These are phyloP conservation scores for Mongoloraphidia duomilia DNA, from an alignment of 2,888 invertebrate genomes.

Conservation along the genomic window DNA sequence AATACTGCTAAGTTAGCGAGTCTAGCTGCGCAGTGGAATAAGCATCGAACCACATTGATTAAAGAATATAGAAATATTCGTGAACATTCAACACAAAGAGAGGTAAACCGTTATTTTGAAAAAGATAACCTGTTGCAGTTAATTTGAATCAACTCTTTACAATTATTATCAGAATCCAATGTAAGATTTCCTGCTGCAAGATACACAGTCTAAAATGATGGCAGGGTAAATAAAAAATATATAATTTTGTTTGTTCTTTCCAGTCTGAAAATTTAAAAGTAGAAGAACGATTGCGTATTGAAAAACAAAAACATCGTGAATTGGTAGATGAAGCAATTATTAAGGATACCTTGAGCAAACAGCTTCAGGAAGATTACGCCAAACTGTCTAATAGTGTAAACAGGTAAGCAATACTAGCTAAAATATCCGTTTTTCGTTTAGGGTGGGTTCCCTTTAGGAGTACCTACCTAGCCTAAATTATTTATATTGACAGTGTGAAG, in stretches of 20 bases:
- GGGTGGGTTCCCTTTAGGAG: too few relatives aligned
- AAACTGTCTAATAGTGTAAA: constrained; percentile 42
- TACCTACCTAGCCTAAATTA: too few relatives aligned
- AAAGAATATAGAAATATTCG: constrained; percentile 36
- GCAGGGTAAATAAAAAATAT: too few relatives aligned
- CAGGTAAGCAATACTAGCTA: constrained; percentile 22
- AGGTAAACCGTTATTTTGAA: constrained; percentile 22
- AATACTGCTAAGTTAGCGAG: constrained; percentile 46
- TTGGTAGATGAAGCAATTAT: constrained; percentile 24
- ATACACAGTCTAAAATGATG: too few relatives aligned
- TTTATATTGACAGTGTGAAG: too few relatives aligned
- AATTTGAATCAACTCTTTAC: too few relatives aligned
- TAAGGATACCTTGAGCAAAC: constrained; percentile 30
- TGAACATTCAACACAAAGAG: constrained; percentile 25
- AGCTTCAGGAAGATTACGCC: constrained; percentile 31
- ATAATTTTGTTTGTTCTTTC: not conserved
- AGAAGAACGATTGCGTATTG: constrained; percentile 22
- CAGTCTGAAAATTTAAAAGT: constrained; percentile 20
- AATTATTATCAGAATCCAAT: too few relatives aligned
- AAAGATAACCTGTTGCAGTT: too few relatives aligned
- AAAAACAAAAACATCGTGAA: constrained; percentile 25
- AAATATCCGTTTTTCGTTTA: too few relatives aligned
- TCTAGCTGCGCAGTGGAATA: constrained; percentile 58
- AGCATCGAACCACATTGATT: constrained; percentile 49
- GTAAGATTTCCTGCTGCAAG: too few relatives aligned